Evolutionary conservation across 2,888 invertebrate genomes (phyloP), one percentile per base, ranked within the genome.

Genomic region (Calliopum simillimum): DNA sequence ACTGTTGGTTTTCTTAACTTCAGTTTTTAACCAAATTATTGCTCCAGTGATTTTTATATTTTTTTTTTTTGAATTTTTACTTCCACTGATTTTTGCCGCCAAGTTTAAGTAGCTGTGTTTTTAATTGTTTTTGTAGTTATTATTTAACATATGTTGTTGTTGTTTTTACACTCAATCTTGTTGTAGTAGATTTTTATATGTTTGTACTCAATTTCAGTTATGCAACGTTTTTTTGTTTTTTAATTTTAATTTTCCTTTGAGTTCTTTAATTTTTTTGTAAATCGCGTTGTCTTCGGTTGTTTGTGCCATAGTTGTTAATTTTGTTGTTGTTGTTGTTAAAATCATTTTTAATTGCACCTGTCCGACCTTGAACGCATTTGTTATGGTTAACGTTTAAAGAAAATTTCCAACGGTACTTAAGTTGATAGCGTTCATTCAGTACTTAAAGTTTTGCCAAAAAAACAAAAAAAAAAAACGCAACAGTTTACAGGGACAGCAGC

Each of bases 301-400:
- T n/a, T n/a, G n/a, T 25, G n/a, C 68, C 70, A 68, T 65, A 58
- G 68, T 64, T 69, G 58, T 70, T 72, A 55, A 23, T 65, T 13
- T 51, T 43, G n/a, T 55, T 21, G 53, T 66, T 65, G 62, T 33
- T 33, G 33, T 33, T 6, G 33, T 33, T 33, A 33, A 33, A 33
- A 33, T 33, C 1, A 33, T 33, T 33, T 4, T 33, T 33, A 33
- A 33, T 33, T 33, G 33, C 5, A 4, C 8, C 8, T 33, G 5
- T 33, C 33, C 8, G 33, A 33, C 33, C 33, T 33, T 33, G 33
- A 8, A 33, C 33, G 33, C 33, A 33, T 33, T 33, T 33, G 33
- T 8, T 33, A 33, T 33, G 33, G 33, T 6, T 6, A 33, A 33
- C 33, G 33, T 33, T 33, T 33, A 33, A 33, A 33, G 33, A 33